Conservation (phyloP, 2,113 vertebrate species). For the Onychostoma macrolepis region DNA sequence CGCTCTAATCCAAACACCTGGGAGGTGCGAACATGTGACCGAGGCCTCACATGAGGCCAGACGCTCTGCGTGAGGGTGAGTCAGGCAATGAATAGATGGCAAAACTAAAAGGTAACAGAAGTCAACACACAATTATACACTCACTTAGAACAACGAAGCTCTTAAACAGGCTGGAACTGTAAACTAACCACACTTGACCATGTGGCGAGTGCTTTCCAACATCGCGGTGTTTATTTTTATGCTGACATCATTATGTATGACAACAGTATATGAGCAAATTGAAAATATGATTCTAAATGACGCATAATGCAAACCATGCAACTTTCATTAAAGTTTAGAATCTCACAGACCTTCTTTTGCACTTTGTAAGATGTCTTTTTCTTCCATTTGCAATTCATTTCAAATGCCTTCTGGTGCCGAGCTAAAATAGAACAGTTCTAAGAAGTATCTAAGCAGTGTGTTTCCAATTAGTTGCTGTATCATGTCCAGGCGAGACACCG, state of each 20-base stretch:
- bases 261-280: not conserved
- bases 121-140: not conserved
- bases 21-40: constrained; percentile 13
- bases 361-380: not conserved
- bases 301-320: not conserved
- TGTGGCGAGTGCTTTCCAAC: not conserved
- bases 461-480: constrained; percentile 18
- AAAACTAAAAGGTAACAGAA: constrained; percentile 19
- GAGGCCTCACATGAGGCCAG: constrained; percentile 10
- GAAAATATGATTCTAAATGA: not conserved
- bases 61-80: not conserved
- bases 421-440: constrained; percentile 20
- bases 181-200: not conserved
- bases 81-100: not conserved
- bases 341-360: not conserved
- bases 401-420: not conserved
- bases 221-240: not conserved
- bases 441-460: constrained; percentile 8
- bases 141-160: too few relatives aligned
- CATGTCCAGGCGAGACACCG: constrained; percentile 2
- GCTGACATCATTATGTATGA: not conserved
- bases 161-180: not conserved
- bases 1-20: constrained; percentile 18
- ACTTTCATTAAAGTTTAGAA: not conserved
- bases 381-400: not conserved